phyloP scores from a whole-genome alignment of 2,113 vertebrate species.

The Cebidichthys violaceus region DNA sequence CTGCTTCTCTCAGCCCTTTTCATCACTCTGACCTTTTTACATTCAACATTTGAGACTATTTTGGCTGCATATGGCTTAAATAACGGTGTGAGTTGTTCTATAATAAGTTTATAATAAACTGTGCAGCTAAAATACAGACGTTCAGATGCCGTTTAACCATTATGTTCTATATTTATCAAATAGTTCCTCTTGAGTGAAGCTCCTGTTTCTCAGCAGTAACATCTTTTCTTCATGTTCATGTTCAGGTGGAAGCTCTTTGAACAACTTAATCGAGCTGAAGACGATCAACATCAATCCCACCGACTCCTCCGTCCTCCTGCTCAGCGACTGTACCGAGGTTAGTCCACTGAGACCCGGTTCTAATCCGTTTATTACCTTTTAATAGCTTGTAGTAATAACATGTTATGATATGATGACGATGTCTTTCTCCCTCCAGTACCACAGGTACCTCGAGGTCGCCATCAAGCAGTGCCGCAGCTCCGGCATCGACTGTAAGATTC shows the following conservation, averaged over 20 bases:
- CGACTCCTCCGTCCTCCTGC: constrained; percentile 92
- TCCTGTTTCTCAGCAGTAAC: neutral
- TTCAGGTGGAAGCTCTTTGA: constrained; percentile 95
- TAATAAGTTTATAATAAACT: neutral
- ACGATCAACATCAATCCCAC: constrained; percentile 97
- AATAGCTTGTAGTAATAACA: neutral
- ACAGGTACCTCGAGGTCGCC: constrained; percentile 95
- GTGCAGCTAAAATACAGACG: too few species aligned
- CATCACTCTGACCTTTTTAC: neutral
- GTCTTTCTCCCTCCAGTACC: constrained; percentile 84
- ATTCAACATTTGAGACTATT: too few species aligned
- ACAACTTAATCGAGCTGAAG: constrained; percentile 97
- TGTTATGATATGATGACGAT: neutral
- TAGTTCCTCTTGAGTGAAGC: neutral
- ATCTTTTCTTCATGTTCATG: neutral
- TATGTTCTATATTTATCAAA: too few species aligned
- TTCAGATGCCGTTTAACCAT: too few species aligned
- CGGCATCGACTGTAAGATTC: constrained; percentile 98
- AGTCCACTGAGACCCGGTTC: neutral
- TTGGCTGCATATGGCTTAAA: too few species aligned
- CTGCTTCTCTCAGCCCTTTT: neutral
- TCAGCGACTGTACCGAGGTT: constrained; percentile 96
- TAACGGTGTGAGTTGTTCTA: too few species aligned
- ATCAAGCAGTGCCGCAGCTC: constrained; percentile 99
- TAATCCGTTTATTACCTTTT: neutral